Conservation (phyloP, 1,140 invertebrate species). For the Drosophila varians region DNA sequence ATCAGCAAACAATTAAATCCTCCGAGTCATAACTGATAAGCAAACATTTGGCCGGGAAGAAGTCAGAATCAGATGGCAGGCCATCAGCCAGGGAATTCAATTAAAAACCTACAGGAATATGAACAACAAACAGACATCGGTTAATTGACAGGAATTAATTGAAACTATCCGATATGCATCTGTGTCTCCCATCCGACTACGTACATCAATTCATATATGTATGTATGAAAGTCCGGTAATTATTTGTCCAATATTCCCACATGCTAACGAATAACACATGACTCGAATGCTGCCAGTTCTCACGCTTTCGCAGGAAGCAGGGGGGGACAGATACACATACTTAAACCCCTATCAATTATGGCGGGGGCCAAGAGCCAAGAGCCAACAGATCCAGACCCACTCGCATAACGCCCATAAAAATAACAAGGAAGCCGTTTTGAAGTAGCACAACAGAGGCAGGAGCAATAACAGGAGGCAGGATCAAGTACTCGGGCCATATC, state of each 20-base stretch:
- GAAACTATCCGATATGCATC: not conserved
- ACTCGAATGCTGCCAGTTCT: constrained; percentile 39
- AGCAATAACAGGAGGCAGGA: constrained; percentile 27
- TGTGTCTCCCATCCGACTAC: constrained; percentile 3
- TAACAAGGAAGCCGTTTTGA: constrained; percentile 37
- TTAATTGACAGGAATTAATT: constrained; percentile 38
- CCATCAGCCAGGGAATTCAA: constrained; percentile 24
- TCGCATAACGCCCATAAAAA: constrained; percentile 26
- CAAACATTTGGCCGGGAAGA: constrained; percentile 15
- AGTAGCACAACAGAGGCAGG: constrained; percentile 15
- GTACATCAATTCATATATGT: not conserved
- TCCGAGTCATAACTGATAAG: constrained; percentile 30
- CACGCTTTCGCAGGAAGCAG: constrained; percentile 11
- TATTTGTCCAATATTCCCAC: constrained; percentile 25
- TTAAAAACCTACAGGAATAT: constrained; percentile 32
- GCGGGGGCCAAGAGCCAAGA: constrained; percentile 8
- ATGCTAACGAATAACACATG: constrained; percentile 40
- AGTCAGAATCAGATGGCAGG: constrained; percentile 4
- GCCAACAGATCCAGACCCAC: constrained; percentile 3
- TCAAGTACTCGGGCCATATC: constrained; percentile 40
- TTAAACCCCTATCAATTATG: constrained; percentile 35
- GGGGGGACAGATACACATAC: constrained; percentile 17
- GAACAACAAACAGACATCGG: constrained; percentile 28
- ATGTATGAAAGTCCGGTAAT: not conserved
- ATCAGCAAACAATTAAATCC: constrained; percentile 31